Base-by-base conservation (phyloP, 2,113 vertebrate species). In the Todiramphus saurophagus region DNA sequence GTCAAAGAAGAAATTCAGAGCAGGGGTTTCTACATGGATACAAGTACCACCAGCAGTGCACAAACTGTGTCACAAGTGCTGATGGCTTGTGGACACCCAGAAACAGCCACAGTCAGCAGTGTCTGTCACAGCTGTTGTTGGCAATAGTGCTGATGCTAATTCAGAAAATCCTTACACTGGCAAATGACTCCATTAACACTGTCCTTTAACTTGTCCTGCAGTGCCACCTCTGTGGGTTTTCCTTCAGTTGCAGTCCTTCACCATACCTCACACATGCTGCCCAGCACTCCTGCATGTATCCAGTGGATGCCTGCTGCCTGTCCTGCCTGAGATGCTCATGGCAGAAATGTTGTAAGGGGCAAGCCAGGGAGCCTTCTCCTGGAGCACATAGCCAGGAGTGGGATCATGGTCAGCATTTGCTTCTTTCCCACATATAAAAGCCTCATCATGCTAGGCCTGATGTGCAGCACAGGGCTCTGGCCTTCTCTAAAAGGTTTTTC, bases 241-340 rank as follows among this genome's bases (percentile, higher is more conserved):
- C 21, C 25, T 77, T 74, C 0, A 2, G 43, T 2, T 27, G 25
- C 16, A 31, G 19, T 25, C 59, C 28, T 64, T 85, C 56, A 19
- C 30, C 53, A 1, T 4, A 30, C 6, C 0, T 2, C 17, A 43
- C 33, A 28, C 30, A 14, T 0, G 5, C 19, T 83, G 62, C 31
- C 27, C 19, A 58, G 58, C 11, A 7, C 16, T 62, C 37, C 64
- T 72, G 8, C 23, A 11, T 4, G 31, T 37, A 14, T 11, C 28
- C 7, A 1, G 41, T 6, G 55, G 7, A 12, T 76, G 58, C 8
- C 37, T 2, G 1, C 27, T 44, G 20, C 44, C 55, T 11, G 10
- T 31, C 13, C 23, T 4, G 0, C 13, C 59, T 50, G n/a, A 84
- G 35, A 66, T 13, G 16, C 13, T 67, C 1, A 0, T 13, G 14